Base-by-base conservation (phyloP, 1,140 invertebrate species). In the Adoxophyes honmai region DNA sequence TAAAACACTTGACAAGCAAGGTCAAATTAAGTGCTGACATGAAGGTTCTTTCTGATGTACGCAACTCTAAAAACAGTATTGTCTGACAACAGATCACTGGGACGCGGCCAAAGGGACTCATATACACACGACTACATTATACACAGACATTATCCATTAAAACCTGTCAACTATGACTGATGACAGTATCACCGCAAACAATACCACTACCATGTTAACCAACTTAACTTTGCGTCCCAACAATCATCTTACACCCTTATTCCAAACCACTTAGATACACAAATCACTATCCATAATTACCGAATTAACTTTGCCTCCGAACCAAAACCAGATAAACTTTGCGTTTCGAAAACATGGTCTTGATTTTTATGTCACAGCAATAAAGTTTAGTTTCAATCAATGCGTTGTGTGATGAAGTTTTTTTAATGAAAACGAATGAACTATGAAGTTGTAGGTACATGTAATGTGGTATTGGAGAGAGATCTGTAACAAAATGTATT, bases 401-500 rank as follows among this genome's bases (percentile, higher is more conserved):
- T 5, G 21, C 18, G 42, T 48, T 13, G 8, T 13, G 36, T 21
- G 0, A 0, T 15, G 6, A 3, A 6, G 6, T 11, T 33, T 48
- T 48, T 48, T 48, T 48, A 21, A 15, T 48, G 10, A 2, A 28
- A 48, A 48, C 14, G 66, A 76, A 78, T 70, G 65, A 70, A 68
- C 52, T 64, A 79, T 77, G 65, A 70, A 70, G 73, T 63, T 70
- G 69, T n/a, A n/a, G n/a, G n/a, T 75, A 44, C 39, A 18, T 73
- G 15, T 55, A 38, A 61, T 63, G 68, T 57, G 57, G 52, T 60
- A 53, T 37, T 14, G 34, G 42, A 59, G 71, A 3, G n/a, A 76
- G 73, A 78, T 76, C 68, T 64, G 61, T 70, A 70, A 73, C 69
- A 68, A 54, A 76, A 70, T 76, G 68, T 57, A 60, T 66, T 53